A percentile compares a stretch with the other conserved stretches of the same genome.
Conservation (phyloP, 2,888 invertebrate genomes). For the Ametastegia equiseti region DNA sequence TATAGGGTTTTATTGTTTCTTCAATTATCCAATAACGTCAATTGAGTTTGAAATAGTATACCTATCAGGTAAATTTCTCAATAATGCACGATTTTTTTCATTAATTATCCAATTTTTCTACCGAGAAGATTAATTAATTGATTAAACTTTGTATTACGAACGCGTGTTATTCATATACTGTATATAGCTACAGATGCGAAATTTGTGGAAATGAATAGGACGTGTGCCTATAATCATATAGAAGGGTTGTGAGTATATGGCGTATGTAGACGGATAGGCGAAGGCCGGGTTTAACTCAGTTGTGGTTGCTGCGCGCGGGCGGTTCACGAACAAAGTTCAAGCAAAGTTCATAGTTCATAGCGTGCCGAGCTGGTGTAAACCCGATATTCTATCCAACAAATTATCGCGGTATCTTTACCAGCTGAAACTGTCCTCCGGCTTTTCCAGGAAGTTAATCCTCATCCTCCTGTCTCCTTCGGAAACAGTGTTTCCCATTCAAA, state of each 20-base stretch:
- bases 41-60: no score
- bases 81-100: no score
- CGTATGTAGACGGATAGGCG: background rate
- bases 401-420: slow-evolving; percentile 16
- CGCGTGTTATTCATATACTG: no score
- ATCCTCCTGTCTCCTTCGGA: background rate
- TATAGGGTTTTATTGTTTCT: no score
- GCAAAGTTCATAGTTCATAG: slow-evolving; percentile 40
- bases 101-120: no score
- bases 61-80: no score
- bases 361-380: slow-evolving; percentile 32
- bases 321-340: slow-evolving; percentile 28
- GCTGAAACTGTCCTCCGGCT: slow-evolving; percentile 8
- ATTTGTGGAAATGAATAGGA: background rate
- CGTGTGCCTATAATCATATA: background rate
- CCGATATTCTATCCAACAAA: slow-evolving; percentile 27
- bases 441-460: slow-evolving; percentile 1
- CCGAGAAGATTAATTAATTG: no score
- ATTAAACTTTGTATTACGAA: no score
- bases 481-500: background rate
- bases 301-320: background rate
- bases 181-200: background rate
- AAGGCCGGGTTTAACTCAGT: background rate
- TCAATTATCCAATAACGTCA: no score
- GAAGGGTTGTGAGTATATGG: no score